These are phyloP conservation scores for Ladona fulva DNA, from an alignment of 1,140 invertebrate genomes.

Conservation along the genomic window DNA sequence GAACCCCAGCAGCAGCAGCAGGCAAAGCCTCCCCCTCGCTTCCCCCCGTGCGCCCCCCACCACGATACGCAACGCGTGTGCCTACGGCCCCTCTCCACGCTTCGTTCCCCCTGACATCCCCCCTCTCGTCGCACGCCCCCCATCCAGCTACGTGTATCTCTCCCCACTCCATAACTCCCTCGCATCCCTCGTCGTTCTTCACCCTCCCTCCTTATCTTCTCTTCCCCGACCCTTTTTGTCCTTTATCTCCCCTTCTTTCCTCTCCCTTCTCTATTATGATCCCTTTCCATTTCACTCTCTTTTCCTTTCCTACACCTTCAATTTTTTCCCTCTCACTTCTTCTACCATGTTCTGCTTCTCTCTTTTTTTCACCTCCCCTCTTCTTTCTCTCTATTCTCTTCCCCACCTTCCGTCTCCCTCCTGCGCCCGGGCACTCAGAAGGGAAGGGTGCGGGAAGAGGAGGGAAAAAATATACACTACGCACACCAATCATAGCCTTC, in stretches of 20 bases:
- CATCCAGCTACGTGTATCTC: neutral
- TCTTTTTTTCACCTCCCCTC: too few relatives aligned
- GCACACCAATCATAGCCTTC: slow-evolving; percentile 1
- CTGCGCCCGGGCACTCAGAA: neutral
- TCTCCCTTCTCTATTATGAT: too few relatives aligned
- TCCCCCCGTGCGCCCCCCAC: neutral
- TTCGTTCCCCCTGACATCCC: neutral
- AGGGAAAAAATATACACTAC: neutral
- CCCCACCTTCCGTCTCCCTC: neutral
- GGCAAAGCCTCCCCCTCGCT: neutral
- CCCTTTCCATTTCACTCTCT: neutral
- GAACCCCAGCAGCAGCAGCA: neutral
- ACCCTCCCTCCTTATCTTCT: neutral
- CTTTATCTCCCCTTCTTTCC: too few relatives aligned
- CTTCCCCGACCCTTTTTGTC: neutral
- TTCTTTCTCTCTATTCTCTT: neutral
- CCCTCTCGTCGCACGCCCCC: neutral
- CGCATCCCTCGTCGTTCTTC: neutral
- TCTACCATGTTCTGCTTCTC: too few relatives aligned
- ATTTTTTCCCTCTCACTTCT: too few relatives aligned
- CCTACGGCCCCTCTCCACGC: neutral
- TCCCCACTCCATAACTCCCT: neutral
- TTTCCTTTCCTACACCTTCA: neutral
- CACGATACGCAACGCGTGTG: neutral
- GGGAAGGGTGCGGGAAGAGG: neutral